phyloP scores from a whole-genome alignment of 2,113 vertebrate species.

The Pelvicachromis taeniatus region DNA sequence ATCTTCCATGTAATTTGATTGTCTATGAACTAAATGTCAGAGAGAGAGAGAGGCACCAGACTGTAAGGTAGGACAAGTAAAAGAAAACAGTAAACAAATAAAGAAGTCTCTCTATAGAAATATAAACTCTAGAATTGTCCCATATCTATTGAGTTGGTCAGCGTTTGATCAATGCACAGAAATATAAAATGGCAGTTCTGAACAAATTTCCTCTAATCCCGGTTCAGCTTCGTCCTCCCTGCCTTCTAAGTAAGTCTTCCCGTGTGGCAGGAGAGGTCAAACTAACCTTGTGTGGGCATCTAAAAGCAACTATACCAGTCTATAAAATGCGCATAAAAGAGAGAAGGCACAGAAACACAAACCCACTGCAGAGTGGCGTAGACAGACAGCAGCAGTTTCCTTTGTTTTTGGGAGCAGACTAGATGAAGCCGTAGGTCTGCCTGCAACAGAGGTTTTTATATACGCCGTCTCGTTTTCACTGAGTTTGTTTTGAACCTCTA shows the following conservation, averaged over 20 bases:
- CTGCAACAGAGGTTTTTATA: slow-evolving; percentile 21
- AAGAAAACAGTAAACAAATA: slow-evolving; percentile 63
- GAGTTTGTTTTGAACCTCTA: not conserved
- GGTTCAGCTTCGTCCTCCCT: slow-evolving; percentile 5
- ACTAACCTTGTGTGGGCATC: slow-evolving; percentile 20
- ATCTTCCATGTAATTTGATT: slow-evolving; percentile 61
- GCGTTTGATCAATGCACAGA: slow-evolving; percentile 46
- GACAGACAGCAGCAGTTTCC: slow-evolving; percentile 47
- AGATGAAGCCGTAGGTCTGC: slow-evolving; percentile 40
- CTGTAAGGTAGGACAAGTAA: slow-evolving; percentile 44
- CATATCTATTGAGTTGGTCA: slow-evolving; percentile 37
- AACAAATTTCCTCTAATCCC: slow-evolving; percentile 6
- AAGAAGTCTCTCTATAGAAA: slow-evolving; percentile 63
- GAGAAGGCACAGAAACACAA: slow-evolving; percentile 71
- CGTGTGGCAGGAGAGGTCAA: slow-evolving; percentile 9
- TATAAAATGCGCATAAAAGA: slow-evolving; percentile 66
- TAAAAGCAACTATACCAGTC: slow-evolving; percentile 43
- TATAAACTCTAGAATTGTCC: slow-evolving; percentile 68
- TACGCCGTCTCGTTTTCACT: not conserved
- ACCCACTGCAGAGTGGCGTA: slow-evolving; percentile 44
- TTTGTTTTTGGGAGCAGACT: slow-evolving; percentile 22
- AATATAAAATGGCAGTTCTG: slow-evolving; percentile 60
- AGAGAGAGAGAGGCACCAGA: slow-evolving; percentile 66
- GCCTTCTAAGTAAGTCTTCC: not conserved
- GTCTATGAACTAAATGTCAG: slow-evolving; percentile 68